A percentile compares a stretch with the other conserved stretches of the same genome.
These are phyloP conservation scores for Zosterops pallidus DNA, from an alignment of 2,113 vertebrate species.

Conservation along the genomic window DNA sequence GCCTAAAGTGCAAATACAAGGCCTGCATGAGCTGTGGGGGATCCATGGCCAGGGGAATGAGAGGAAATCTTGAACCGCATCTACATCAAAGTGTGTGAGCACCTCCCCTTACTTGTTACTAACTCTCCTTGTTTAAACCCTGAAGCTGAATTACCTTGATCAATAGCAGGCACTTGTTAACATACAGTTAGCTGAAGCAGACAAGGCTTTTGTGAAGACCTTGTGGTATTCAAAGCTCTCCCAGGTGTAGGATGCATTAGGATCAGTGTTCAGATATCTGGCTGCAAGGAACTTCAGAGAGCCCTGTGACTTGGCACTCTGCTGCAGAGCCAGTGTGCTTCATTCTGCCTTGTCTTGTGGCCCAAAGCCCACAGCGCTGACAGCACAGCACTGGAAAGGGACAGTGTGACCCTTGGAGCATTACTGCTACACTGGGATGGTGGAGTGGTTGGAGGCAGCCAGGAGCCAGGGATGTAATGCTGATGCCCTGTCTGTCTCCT, in stretches of 20 bases:
- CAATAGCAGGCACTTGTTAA: conserved; percentile 43
- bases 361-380: neutral
- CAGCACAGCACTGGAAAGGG: neutral
- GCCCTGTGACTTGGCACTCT: neutral
- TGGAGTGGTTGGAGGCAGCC: neutral
- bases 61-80: neutral
- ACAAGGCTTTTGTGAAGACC: conserved; percentile 14
- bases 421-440: neutral
- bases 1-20: neutral
- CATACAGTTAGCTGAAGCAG: conserved; percentile 31
- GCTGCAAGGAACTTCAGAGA: neutral
- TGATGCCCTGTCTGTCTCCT: neutral
- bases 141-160: conserved; percentile 39
- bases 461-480: neutral
- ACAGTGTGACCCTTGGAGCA: conserved; percentile 1
- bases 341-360: neutral
- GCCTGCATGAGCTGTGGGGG: neutral
- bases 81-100: neutral
- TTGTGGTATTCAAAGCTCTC: conserved; percentile 6
- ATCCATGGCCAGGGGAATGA: neutral
- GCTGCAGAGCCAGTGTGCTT: neutral
- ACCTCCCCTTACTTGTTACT: neutral
- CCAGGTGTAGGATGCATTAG: neutral
- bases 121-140: conserved; percentile 4
- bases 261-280: conserved; percentile 1